Evolutionary conservation across 2,888 invertebrate genomes (phyloP), one percentile per base, ranked within the genome.

Genomic region (Papilio elwesi): DNA sequence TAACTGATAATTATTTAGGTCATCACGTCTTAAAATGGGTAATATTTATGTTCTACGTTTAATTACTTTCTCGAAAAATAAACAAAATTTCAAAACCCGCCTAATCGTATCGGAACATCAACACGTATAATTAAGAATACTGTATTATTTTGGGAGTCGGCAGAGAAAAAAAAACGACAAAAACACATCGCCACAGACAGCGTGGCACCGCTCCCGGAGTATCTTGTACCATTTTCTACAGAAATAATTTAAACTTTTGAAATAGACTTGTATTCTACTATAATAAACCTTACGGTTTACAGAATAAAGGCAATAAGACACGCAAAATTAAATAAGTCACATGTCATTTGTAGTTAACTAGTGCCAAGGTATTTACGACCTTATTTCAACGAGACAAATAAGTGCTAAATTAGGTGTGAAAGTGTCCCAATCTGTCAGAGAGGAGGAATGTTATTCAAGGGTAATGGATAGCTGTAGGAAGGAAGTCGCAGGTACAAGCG

Each of bases 401-500:
- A 36, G 48, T 36, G 47, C 48, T 48, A 48, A 48, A 49, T 80
- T 75, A 86, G 82, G 85, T 88, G 87, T 87, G 84, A 87, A 82
- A 85, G 87, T 87, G 85, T 85, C 89, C 87, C 88, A 90, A 89
- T 87, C 87, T 90, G 91, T 91, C 91, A 90, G 85, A 82, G 26
- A 78, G 80, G 73, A 78, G 89, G 93, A 93, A 93, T 93, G 91
- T 90, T 89, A 90, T 90, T 92, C 87, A 84, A 74, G 73, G 82
- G 90, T 92, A 91, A 92, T 89, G 87, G 90, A 92, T 92, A 85
- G 90, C 79, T 88, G 83, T 83, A 93, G 93, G 93, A 93, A 93
- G 93, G 93, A 93, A 93, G 93, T 92, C 83, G 90, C 93, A 93
- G 93, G 93, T 93, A 92, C 55, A 49, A n/a, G 11, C 38, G 36